A percentile compares a stretch with the other conserved stretches of the same genome.
Evolutionary conservation across 2,113 vertebrate genomes (phyloP).

Genomic region (Fulmarus glacialis): DNA sequence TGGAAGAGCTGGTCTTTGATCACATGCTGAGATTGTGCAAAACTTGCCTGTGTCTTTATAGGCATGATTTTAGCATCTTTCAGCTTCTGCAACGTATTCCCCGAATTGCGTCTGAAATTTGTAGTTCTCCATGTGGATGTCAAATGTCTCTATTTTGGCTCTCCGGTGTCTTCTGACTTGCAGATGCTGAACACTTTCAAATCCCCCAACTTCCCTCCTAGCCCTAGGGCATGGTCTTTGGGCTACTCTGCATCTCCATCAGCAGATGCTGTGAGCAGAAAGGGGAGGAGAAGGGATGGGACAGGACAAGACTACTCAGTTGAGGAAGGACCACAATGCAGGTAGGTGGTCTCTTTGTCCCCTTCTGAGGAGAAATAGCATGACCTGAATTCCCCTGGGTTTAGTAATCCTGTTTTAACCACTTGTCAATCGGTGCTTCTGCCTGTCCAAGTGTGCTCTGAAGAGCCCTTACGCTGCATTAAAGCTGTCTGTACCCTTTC

Average conservation of each 20-base stretch:
- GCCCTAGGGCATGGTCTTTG: neutral
- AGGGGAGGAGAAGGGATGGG: neutral
- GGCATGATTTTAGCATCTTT: neutral
- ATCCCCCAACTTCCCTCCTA: neutral
- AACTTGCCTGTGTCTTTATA: rapidly evolving
- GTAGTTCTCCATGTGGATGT: neutral
- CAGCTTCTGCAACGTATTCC: neutral
- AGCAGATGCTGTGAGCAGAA: neutral
- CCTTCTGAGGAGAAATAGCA: neutral
- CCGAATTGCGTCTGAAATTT: neutral
- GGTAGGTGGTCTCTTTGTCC: neutral
- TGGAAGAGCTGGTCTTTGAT: neutral
- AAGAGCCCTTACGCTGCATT: neutral
- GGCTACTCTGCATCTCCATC: rapidly evolving
- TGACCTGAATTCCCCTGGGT: neutral
- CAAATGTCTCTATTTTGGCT: neutral
- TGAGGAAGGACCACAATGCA: rapidly evolving
- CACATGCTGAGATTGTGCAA: neutral
- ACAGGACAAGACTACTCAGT: neutral
- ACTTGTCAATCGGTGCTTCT: neutral
- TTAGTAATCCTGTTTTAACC: neutral
- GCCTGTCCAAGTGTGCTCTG: neutral
- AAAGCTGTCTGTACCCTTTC: neutral
- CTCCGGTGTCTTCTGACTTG: neutral
- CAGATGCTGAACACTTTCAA: neutral